Percentiles rank a stretch among this genome's conserved stretches.
Evolutionary conservation across 2,113 vertebrate genomes (phyloP).

Genomic region (Suncus etruscus): DNA sequence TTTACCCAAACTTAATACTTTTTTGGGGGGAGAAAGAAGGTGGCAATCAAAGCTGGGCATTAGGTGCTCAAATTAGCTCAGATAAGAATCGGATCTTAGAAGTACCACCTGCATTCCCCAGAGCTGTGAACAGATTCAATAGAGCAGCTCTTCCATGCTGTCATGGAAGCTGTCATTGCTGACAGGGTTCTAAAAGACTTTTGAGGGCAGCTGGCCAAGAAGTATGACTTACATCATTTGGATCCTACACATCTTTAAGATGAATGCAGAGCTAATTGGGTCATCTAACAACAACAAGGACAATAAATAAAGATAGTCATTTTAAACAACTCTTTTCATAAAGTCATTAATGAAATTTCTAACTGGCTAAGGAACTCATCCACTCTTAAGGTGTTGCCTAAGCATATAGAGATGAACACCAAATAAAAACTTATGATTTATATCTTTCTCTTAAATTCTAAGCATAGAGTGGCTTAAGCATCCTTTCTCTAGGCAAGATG

Average conservation of each 20-base stretch:
- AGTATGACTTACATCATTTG: background rate
- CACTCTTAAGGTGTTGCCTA: slow-evolving; percentile 23
- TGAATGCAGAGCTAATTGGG: background rate
- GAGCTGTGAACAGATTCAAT: background rate
- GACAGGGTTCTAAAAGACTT: background rate
- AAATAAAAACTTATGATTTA: slow-evolving; percentile 59
- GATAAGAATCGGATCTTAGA: background rate
- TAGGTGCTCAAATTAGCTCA: background rate
- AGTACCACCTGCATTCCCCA: background rate
- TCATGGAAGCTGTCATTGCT: background rate
- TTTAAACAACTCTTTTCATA: slow-evolving; percentile 4
- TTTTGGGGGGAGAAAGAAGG: background rate
- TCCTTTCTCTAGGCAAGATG: slow-evolving; percentile 2
- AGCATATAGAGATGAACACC: slow-evolving; percentile 65
- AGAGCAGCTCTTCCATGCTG: background rate
- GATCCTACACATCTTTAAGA: background rate
- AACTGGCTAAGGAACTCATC: background rate
- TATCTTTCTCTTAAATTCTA: slow-evolving; percentile 44
- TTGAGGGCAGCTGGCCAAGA: background rate
- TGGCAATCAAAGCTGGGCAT: background rate
- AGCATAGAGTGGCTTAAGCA: slow-evolving; percentile 29
- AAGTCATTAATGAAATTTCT: slow-evolving; percentile 31
- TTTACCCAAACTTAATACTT: background rate
- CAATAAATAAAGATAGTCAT: background rate
- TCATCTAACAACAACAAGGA: too few relatives aligned